These are phyloP conservation scores for Etheostoma perlongum DNA, from an alignment of 2,797 vertebrate species.

Conservation along the genomic window DNA sequence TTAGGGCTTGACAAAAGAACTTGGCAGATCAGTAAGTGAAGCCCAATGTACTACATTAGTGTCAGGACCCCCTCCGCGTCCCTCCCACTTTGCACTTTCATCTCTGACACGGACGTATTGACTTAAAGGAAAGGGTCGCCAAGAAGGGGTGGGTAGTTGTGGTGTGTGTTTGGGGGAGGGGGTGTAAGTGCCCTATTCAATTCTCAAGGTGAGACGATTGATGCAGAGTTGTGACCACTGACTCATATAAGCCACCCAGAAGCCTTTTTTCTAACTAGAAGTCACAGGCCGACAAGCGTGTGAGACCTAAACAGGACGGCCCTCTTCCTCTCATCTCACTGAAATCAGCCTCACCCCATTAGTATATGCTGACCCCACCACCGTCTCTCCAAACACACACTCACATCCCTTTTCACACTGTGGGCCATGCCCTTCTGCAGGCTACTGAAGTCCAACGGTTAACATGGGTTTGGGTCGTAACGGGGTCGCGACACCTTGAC, in stretches of 20 bases:
- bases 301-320: slow-evolving; percentile 69
- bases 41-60: slow-evolving; percentile 88
- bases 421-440: slow-evolving; percentile 48
- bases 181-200: slow-evolving; percentile 77
- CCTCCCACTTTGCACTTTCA: slow-evolving; percentile 88
- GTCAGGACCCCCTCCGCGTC: slow-evolving; percentile 84
- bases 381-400: slow-evolving; percentile 52
- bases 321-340: slow-evolving; percentile 79
- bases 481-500: slow-evolving; percentile 81
- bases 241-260: slow-evolving; percentile 76
- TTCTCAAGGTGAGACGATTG: slow-evolving; percentile 81
- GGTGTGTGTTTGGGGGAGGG: slow-evolving; percentile 48
- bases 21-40: slow-evolving; percentile 88
- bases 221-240: slow-evolving; percentile 72
- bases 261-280: slow-evolving; percentile 63
- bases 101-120: slow-evolving; percentile 88
- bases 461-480: slow-evolving; percentile 63
- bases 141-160: slow-evolving; percentile 55
- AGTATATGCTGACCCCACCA: slow-evolving; percentile 57
- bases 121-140: slow-evolving; percentile 72
- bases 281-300: slow-evolving; percentile 73
- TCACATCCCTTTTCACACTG: slow-evolving; percentile 70
- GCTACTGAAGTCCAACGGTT: slow-evolving; percentile 54
- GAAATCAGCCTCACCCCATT: slow-evolving; percentile 80
- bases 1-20: slow-evolving; percentile 87